These are phyloP conservation scores for Formica exsecta DNA, from an alignment of 1,140 invertebrate genomes.

Conservation along the genomic window DNA sequence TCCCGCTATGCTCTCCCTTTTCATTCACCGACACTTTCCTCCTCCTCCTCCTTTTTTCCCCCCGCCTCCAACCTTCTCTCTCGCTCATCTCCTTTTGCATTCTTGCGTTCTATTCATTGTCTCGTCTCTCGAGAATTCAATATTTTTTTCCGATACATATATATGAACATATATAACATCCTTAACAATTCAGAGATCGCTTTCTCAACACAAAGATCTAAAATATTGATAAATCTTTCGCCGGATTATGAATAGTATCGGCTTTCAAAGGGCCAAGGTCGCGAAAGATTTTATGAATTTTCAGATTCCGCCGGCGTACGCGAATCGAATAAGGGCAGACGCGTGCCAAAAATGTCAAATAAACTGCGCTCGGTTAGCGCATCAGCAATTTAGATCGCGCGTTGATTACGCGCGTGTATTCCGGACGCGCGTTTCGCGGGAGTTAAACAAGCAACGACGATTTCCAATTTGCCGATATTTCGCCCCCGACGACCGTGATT, in stretches of 20 bases:
- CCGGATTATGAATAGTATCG: neutral
- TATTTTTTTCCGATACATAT: neutral
- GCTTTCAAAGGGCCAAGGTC: slow-evolving; percentile 43
- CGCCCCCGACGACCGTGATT: slow-evolving; percentile 21
- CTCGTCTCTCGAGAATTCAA: slow-evolving; percentile 22
- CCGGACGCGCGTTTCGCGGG: neutral
- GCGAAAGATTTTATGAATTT: slow-evolving; percentile 9
- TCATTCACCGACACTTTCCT: slow-evolving; percentile 40
- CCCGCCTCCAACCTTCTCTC: neutral
- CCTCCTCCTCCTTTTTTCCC: neutral
- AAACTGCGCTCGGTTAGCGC: slow-evolving; percentile 36
- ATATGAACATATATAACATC: neutral
- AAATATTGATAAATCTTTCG: neutral
- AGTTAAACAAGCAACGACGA: slow-evolving; percentile 11
- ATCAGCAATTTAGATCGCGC: slow-evolving; percentile 67
- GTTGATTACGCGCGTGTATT: slow-evolving; percentile 54
- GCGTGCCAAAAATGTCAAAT: slow-evolving; percentile 55
- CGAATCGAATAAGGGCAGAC: slow-evolving; percentile 42
- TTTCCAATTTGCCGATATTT: slow-evolving; percentile 22
- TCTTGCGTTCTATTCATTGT: slow-evolving; percentile 31
- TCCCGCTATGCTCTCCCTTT: neutral
- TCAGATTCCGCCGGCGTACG: slow-evolving; percentile 35
- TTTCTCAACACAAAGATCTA: neutral
- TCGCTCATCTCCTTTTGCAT: slow-evolving; percentile 2
- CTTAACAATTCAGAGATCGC: neutral